A percentile compares a stretch with the other conserved stretches of the same genome.
Evolutionary conservation across 1,140 invertebrate genomes (phyloP).

Genomic region (Drosophila ananassae): DNA sequence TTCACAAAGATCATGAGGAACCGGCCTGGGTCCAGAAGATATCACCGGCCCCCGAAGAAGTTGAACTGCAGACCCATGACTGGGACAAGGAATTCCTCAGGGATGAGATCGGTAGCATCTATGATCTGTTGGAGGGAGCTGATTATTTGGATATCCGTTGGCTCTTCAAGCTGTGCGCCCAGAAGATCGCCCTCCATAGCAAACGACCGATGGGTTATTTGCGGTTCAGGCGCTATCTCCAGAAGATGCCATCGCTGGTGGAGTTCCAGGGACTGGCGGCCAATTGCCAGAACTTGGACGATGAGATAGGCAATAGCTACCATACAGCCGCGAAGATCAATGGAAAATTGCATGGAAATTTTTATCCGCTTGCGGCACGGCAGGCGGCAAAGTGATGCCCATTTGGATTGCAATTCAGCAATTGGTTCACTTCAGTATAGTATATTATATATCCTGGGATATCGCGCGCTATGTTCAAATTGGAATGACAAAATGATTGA

Average conservation of each 20-base stretch:
- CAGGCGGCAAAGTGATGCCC: neutral
- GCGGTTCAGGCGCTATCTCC: neutral
- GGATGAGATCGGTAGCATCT: slow-evolving; percentile 5
- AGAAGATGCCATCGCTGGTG: neutral
- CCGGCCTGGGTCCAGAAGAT: slow-evolving; percentile 15
- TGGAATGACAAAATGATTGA: no score
- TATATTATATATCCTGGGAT: neutral
- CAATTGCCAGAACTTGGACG: neutral
- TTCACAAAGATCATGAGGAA: slow-evolving; percentile 21
- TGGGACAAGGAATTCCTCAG: slow-evolving; percentile 43
- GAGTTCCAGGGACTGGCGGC: slow-evolving; percentile 1
- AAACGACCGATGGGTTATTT: neutral
- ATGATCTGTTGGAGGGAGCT: slow-evolving; percentile 14
- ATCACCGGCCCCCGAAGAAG: neutral
- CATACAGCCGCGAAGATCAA: no score
- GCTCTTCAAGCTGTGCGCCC: slow-evolving; percentile 26
- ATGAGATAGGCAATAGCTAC: neutral
- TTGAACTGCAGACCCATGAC: slow-evolving; percentile 18
- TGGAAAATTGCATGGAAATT: neutral
- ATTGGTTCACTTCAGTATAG: no score
- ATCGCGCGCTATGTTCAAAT: neutral
- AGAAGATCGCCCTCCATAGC: slow-evolving; percentile 7
- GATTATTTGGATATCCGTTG: slow-evolving; percentile 32
- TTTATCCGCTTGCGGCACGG: neutral
- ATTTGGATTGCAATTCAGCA: neutral